Base-by-base conservation (phyloP, 2,113 vertebrate genomes). In the Passerina amoena region DNA sequence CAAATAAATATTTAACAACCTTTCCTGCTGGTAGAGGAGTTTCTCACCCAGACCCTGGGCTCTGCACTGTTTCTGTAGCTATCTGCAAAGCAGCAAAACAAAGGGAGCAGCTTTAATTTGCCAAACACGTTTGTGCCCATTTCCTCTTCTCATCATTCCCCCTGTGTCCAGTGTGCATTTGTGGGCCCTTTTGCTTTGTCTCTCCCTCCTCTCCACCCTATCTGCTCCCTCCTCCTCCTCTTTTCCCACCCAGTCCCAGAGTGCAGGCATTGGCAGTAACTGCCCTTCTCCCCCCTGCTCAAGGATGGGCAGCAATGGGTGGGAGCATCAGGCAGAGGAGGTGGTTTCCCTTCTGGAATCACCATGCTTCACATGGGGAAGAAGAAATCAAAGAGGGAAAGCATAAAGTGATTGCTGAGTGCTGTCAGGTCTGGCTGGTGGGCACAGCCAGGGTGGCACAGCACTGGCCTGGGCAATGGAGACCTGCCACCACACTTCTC, bases 1-100 rank as follows among this genome's bases (percentile, higher is more conserved):
- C 93, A 96, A 97, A 97, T 97, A 97, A 97, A 97, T 97, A 96
- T 97, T 96, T 97, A 96, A 97, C 93, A 88, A 92, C 90, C 88
- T 84, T 88, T 92, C 72, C 94, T 84, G 94, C 95, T 94, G 93
- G 79, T 94, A 72, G 87, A 92, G 81, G 79, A 96, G 72, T 92
- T 85, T 94, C 95, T 95, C 89, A 92, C 30, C 87, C 92, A 96
- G 88, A 95, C 88, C 79, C 76, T 0, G 0, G 92, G 88, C 92
- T 95, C 82, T 45, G 65, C 44, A 28, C 84, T 92, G 90, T 93
- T 97, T 92, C 78, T 96, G 88, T 78, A 95, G 88, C 79, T 93
- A 76, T 84, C 97, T 92, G 95, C 95, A 96, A 91, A 96, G 90
- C 93, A 90, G 90, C 93, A 93, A 91, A 96, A 96, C 91, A 94